phyloP scores from a whole-genome alignment of 2,113 vertebrate species.

The Istiophorus platypterus region DNA sequence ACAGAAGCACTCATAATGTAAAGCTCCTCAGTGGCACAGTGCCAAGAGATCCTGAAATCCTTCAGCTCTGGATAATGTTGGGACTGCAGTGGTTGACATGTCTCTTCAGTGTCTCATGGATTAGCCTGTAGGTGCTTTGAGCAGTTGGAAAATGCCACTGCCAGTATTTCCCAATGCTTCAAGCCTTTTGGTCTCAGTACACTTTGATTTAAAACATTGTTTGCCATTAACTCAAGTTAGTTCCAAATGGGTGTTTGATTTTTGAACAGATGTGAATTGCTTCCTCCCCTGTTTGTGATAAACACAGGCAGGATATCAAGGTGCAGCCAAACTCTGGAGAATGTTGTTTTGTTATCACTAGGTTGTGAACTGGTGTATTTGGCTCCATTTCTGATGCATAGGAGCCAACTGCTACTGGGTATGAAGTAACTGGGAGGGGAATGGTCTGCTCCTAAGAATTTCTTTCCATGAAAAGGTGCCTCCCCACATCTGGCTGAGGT shows the following conservation, averaged over 20 bases:
- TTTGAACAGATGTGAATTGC: slow-evolving; percentile 5
- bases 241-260: slow-evolving; percentile 16
- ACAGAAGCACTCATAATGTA: slow-evolving; percentile 17
- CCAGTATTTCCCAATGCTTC: slow-evolving; percentile 18
- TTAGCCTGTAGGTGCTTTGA: slow-evolving; percentile 53
- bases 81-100: slow-evolving; percentile 39
- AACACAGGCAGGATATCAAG: slow-evolving; percentile 4
- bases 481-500: not conserved
- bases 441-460: not conserved
- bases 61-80: slow-evolving; percentile 40
- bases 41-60: slow-evolving; percentile 29
- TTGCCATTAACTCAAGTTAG: slow-evolving; percentile 10
- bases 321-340: slow-evolving; percentile 10
- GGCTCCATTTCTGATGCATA: not conserved
- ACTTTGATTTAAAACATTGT: slow-evolving; percentile 18
- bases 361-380: slow-evolving; percentile 6
- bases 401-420: not conserved
- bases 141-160: slow-evolving; percentile 49
- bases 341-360: not conserved
- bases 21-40: not conserved
- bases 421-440: not conserved
- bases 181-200: not conserved
- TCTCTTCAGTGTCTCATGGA: slow-evolving; percentile 36
- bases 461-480: not conserved
- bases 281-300: slow-evolving; percentile 2